Evolutionary conservation across 2,797 vertebrate genomes (phyloP), one percentile per base, ranked within the genome.

Genomic region (Muraenolepis orangiensis): DNA sequence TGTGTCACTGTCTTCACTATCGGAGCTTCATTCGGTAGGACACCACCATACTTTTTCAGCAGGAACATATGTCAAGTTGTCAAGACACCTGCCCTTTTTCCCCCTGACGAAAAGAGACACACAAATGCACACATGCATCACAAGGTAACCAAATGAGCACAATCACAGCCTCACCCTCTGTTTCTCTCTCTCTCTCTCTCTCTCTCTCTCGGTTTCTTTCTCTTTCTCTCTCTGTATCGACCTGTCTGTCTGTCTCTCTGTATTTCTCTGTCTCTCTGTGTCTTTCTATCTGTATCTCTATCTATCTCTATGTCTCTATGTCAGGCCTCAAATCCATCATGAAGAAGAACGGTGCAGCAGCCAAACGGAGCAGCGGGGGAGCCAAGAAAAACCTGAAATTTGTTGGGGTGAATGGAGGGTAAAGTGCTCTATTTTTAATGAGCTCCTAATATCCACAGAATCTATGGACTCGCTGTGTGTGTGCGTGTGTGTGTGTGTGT

Each of bases 321-420:
- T 87, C 95, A 93, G 97, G 94, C 91, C 96, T 99, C 90, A 99
- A 99, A 93, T 99, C 98, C 85, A 99, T 99, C 88, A 99, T 99
- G 98, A 99, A 99, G 96, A 99, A 99, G 94, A 96, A 96, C 85
- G 95, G 94, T 82, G 93, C 85, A 87, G 92, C 95, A 89, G 94
- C 94, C 93, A 96, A 95, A 87, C 93, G 94, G 80, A 94, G 95
- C 89, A 94, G 90, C 82, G 94, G 94, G 86, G 95, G 95, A 92
- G 93, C 96, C 87, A 99, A 98, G 95, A 99, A 99, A 95, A 99
- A 97, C 92, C 96, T 99, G 83, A 98, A 99, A 91, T 99, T 99
- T 95, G 97, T 99, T 91, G 98, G 97, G 82, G 97, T 99, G 92
- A 99, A 99, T 86, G 98, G 98, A 96, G 97, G 97, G 97, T 99